Conservation (phyloP, 2,888 invertebrate genomes). For the Phortica magna region DNA sequence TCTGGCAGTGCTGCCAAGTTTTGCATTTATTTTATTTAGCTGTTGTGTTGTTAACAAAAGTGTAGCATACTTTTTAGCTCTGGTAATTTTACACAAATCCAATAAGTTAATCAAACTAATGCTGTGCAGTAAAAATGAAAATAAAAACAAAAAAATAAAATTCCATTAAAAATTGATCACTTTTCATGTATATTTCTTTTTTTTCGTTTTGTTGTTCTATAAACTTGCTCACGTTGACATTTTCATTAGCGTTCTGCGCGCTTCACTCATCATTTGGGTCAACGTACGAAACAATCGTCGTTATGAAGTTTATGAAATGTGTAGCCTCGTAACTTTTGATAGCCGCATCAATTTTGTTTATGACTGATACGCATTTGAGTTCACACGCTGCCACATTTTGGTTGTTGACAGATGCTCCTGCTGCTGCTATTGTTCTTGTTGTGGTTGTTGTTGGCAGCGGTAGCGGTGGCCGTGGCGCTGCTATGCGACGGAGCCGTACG, state of each 20-base stretch:
- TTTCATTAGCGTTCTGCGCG: neutral
- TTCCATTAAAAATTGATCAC: neutral
- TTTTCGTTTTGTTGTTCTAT: neutral
- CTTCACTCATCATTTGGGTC: slow-evolving; percentile 17
- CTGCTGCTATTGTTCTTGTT: slow-evolving; percentile 10
- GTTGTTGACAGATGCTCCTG: neutral
- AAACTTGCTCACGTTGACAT: too few species aligned
- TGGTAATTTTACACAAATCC: neutral
- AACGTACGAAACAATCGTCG: neutral
- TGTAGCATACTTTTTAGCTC: neutral
- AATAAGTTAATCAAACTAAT: too few species aligned
- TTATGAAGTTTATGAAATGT: slow-evolving; percentile 18
- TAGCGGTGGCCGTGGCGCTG: neutral
- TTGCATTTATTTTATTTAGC: neutral
- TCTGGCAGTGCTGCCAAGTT: too few species aligned
- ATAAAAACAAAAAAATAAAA: too few species aligned
- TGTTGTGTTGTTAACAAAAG: neutral
- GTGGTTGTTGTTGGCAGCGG: slow-evolving; percentile 55
- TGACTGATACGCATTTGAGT: slow-evolving; percentile 7
- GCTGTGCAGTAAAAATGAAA: too few species aligned
- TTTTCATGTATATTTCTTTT: neutral
- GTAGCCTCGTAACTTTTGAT: slow-evolving; percentile 61
- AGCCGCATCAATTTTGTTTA: slow-evolving; percentile 40
- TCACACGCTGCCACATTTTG: neutral
- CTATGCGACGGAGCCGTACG: neutral